Base-by-base conservation (phyloP, 2,113 vertebrate genomes). In the Nettapus auritus region DNA sequence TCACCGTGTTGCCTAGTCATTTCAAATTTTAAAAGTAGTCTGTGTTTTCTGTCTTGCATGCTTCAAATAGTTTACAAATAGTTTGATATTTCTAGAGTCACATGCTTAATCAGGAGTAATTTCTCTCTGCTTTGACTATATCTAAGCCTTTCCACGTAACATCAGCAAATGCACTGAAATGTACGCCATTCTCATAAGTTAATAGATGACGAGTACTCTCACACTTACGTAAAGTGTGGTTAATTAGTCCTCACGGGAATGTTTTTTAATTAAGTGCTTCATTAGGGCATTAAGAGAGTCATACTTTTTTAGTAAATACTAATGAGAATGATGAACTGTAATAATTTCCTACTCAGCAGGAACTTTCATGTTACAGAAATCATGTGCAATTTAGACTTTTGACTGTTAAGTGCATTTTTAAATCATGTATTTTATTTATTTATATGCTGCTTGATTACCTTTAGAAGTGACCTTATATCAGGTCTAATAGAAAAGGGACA, bases 1-100 rank as follows among this genome's bases (percentile, higher is more conserved):
- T 62, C 69, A 76, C 25, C 8, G 5, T 9, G 28, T 53, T 84
- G 62, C 31, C 53, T 71, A 89, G 80, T n/a, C 31, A 82, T 64
- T 77, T 42, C 52, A 29, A 78, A 56, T 81, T 91, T 73, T 70
- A 76, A 79, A 95, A 95, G 81, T 20, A 34, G 8, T 69, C 25
- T 0, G 0, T 33, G 48, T 21, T 78, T 76, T 90, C 62, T 73
- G 40, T 69, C 60, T 68, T 55, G 25, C 10, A 4, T 38, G 11
- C 62, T 95, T 96, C 52, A 82, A 82, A 64, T 31, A 79, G 73
- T 78, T 95, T 77, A 88, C 67, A 86, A 92, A 88, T 46, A 92
- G 60, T 83, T 86, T 52, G 33, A 36, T 75, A 66, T 81, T 89
- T 94, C 86, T 87, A 60, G 38, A 69, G 53, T 84, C 82, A 55